Conservation (phyloP, 2,113 vertebrate species). For the Hydrolagus affinis region DNA sequence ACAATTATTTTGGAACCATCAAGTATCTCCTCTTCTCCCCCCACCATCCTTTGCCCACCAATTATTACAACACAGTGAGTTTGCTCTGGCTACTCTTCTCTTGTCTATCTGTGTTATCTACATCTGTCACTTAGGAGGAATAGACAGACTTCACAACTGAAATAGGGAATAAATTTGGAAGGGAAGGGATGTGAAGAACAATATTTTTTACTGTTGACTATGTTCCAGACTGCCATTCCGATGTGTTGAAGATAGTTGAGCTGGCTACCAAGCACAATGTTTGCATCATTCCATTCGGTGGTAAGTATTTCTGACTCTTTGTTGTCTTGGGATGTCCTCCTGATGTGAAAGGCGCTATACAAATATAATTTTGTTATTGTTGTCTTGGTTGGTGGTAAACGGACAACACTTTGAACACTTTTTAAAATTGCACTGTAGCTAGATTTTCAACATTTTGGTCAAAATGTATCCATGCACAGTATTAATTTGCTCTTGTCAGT, state of each 20-base stretch:
- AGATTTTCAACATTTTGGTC: too few species aligned
- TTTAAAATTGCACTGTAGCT: background rate
- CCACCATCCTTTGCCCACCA: background rate
- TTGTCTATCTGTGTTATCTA: background rate
- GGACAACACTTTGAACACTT: background rate
- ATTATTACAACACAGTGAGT: background rate
- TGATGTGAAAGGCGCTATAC: too few species aligned
- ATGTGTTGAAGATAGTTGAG: constrained; percentile 90
- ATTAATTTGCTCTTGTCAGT: background rate
- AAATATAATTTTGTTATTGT: too few species aligned
- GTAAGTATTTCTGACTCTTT: constrained; percentile 56
- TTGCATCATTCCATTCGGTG: constrained; percentile 94
- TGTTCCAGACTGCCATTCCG: constrained; percentile 77
- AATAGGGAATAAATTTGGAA: background rate
- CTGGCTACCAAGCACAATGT: constrained; percentile 87
- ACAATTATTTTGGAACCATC: too few species aligned
- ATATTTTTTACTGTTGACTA: constrained; percentile 35
- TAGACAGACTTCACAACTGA: background rate
- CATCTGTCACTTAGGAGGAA: background rate
- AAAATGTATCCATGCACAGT: background rate
- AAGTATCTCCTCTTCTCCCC: background rate
- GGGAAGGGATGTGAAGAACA: background rate
- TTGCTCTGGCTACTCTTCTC: background rate
- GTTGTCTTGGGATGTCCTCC: background rate
- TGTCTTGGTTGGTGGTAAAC: too few species aligned